A percentile compares a stretch with the other conserved stretches of the same genome.
Evolutionary conservation across 2,888 invertebrate species (phyloP).

Genomic region (Leptopterna dolabrata): DNA sequence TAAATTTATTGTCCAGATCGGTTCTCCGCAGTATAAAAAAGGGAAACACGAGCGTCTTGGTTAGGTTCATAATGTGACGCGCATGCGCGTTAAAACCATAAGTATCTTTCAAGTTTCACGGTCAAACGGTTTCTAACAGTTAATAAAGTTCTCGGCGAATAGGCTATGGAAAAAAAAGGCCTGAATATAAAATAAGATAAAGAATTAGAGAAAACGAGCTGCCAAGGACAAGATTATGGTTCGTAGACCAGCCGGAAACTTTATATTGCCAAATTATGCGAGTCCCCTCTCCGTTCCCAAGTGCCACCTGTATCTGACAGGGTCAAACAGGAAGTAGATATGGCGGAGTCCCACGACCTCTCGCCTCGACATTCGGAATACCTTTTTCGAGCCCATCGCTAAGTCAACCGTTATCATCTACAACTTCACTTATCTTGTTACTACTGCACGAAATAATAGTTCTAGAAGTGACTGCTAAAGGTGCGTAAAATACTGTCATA

Average conservation of each 20-base stretch:
- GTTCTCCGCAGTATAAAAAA: neutral
- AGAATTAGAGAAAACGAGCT: neutral
- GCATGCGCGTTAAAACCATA: neutral
- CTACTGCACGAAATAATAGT: neutral
- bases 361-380: neutral
- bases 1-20: neutral
- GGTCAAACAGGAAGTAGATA: conserved; percentile 24
- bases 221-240: conserved; percentile 21
- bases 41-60: neutral
- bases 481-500: neutral
- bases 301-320: neutral
- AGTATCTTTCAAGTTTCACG: neutral
- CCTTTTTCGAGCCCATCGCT: neutral
- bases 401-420: neutral
- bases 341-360: conserved; percentile 14
- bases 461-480: neutral
- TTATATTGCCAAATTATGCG: conserved; percentile 29
- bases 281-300: neutral
- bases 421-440: neutral
- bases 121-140: neutral
- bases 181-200: neutral
- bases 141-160: neutral
- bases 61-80: neutral
- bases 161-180: neutral
- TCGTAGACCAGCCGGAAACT: neutral